phyloP scores from a whole-genome alignment of 1,140 invertebrate genomes.

The Cardiocondyla obscurior region DNA sequence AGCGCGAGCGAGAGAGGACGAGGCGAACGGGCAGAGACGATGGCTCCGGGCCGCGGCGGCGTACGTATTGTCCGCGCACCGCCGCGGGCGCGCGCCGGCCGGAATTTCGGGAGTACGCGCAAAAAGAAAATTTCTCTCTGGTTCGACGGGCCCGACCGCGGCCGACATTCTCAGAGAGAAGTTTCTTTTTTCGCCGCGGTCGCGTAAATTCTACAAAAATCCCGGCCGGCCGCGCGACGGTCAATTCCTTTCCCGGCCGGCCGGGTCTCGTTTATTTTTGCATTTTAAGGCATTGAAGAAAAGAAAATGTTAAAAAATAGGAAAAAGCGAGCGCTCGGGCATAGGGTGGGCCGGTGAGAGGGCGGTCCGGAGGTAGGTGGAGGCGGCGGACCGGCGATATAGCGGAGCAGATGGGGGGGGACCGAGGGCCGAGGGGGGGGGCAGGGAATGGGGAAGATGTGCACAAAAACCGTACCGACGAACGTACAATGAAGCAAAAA shows the following conservation, averaged over 20 bases:
- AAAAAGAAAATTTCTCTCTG: slow-evolving; percentile 78
- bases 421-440: slow-evolving; percentile 48
- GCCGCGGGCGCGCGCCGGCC: slow-evolving; percentile 6
- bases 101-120: slow-evolving; percentile 63
- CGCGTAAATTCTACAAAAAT: slow-evolving; percentile 72
- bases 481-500: slow-evolving; percentile 78
- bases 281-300: slow-evolving; percentile 83
- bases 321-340: slow-evolving; percentile 78
- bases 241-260: slow-evolving; percentile 72
- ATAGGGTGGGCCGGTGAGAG: slow-evolving; percentile 75
- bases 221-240: slow-evolving; percentile 45
- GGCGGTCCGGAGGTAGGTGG: slow-evolving; percentile 71
- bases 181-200: slow-evolving; percentile 68
- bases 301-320: slow-evolving; percentile 83
- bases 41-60: slow-evolving; percentile 76
- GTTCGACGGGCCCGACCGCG: background rate
- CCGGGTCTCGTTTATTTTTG: slow-evolving; percentile 82
- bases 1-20: slow-evolving; percentile 60
- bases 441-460: slow-evolving; percentile 74
- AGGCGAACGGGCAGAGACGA: slow-evolving; percentile 80
- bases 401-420: slow-evolving; percentile 17
- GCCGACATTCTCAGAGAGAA: slow-evolving; percentile 72
- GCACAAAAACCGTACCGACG: slow-evolving; percentile 80
- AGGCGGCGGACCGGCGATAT: slow-evolving; percentile 64
- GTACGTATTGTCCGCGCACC: slow-evolving; percentile 72